Conservation (phyloP, 2,797 vertebrate genomes). For the Ambastaia sidthimunki region DNA sequence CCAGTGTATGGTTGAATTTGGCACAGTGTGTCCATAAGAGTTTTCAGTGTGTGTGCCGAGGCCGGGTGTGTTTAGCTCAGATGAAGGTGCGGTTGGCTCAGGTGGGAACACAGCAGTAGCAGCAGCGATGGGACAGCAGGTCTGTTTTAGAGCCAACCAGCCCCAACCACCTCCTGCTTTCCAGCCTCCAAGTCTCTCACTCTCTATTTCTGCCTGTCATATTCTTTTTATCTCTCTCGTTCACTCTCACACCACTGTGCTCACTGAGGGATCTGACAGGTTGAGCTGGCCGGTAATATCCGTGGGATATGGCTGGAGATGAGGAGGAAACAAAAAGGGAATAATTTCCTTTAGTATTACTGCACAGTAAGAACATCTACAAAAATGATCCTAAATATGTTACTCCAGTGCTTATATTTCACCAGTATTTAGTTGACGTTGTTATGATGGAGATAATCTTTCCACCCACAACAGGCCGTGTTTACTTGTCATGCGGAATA, state of each 20-base stretch:
- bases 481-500: slow-evolving; percentile 41
- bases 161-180: slow-evolving; percentile 38
- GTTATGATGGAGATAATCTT: slow-evolving; percentile 49
- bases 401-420: slow-evolving; percentile 7
- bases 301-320: slow-evolving; percentile 92
- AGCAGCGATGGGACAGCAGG: slow-evolving; percentile 63
- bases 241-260: slow-evolving; percentile 91
- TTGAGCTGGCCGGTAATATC: slow-evolving; percentile 97
- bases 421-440: slow-evolving; percentile 3
- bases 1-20: slow-evolving; percentile 23
- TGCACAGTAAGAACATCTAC: slow-evolving; percentile 10
- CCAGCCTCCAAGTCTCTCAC: slow-evolving; percentile 32
- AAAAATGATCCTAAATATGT: no score
- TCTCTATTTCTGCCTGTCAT: slow-evolving; percentile 42
- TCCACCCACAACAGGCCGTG: slow-evolving; percentile 44
- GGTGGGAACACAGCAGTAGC: slow-evolving; percentile 50
- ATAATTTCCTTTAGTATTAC: slow-evolving; percentile 22
- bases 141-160: slow-evolving; percentile 52
- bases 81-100: slow-evolving; percentile 43
- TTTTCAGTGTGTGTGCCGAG: slow-evolving; percentile 32
- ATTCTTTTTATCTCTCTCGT: slow-evolving; percentile 50
- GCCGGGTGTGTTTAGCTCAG: slow-evolving; percentile 31
- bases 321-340: slow-evolving; percentile 57
- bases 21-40: slow-evolving; percentile 46
- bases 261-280: slow-evolving; percentile 97